phyloP scores from a whole-genome alignment of 2,888 invertebrate species.

The Meliscaeva auricollis region DNA sequence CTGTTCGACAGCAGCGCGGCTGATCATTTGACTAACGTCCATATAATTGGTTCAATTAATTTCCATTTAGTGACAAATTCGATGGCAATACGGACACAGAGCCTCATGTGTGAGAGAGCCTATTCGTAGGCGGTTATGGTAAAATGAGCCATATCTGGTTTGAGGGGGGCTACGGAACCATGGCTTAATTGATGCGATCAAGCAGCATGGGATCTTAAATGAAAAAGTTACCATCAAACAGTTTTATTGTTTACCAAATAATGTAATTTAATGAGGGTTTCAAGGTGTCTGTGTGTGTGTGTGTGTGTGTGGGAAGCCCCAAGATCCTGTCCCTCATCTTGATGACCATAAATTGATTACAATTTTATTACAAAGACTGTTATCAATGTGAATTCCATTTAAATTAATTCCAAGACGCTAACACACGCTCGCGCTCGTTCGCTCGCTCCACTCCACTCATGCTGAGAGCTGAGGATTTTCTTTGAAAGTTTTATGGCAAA shows the following conservation, averaged over 20 bases:
- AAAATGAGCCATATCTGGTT: conserved; percentile 62
- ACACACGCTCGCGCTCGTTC: too few species aligned
- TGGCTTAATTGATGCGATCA: conserved; percentile 63
- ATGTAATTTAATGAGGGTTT: conserved; percentile 1
- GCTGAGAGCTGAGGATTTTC: neutral
- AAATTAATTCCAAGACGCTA: conserved; percentile 52
- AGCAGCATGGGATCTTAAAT: conserved; percentile 68
- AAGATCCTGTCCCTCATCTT: conserved; percentile 5
- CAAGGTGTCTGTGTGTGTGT: conserved; percentile 42
- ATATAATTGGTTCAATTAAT: conserved; percentile 70
- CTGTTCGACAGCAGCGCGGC: conserved; percentile 19
- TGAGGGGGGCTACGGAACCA: neutral
- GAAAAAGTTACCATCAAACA: conserved; percentile 42
- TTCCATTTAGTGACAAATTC: conserved; percentile 74
- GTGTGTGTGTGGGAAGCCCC: conserved; percentile 26
- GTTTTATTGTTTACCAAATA: conserved; percentile 17
- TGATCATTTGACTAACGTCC: conserved; percentile 70
- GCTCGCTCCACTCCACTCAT: neutral
- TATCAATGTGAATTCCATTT: conserved; percentile 47
- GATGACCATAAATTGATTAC: conserved; percentile 26
- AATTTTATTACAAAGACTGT: conserved; percentile 15
- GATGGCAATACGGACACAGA: conserved; percentile 32
- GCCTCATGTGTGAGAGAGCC: conserved; percentile 16
- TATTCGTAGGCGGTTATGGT: conserved; percentile 66
- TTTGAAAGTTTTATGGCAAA: neutral